These are phyloP conservation scores for Apamea monoglypha DNA, from an alignment of 2,888 invertebrate species.

Conservation along the genomic window DNA sequence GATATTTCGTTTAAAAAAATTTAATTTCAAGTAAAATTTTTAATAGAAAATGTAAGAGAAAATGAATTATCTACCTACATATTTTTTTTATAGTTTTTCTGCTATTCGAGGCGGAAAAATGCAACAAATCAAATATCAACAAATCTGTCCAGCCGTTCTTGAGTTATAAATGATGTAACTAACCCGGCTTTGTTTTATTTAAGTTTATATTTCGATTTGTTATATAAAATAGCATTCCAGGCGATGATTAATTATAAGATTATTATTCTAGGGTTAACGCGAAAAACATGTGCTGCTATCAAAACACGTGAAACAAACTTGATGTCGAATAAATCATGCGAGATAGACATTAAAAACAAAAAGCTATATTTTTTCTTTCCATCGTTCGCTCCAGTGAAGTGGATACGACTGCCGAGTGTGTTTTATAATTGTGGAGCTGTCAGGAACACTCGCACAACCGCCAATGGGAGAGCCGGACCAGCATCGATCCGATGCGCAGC, in stretches of 20 bases:
- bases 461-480: constrained; percentile 57
- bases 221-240: not conserved
- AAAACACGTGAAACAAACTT: not conserved
- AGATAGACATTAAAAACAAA: not conserved
- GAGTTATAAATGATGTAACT: not conserved
- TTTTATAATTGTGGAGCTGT: constrained; percentile 62
- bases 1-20: not conserved
- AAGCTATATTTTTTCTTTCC: not conserved
- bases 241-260: not conserved
- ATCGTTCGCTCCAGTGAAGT: constrained; percentile 9
- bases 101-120: too few species aligned
- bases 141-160: not conserved
- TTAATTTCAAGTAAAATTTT: not conserved
- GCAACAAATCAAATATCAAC: too few species aligned
- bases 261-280: not conserved
- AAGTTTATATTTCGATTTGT: not conserved
- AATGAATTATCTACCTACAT: too few species aligned
- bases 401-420: constrained; percentile 44
- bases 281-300: not conserved
- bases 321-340: not conserved
- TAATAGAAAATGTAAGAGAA: too few species aligned
- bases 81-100: too few species aligned
- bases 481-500: constrained; percentile 54
- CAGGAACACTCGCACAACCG: constrained; percentile 53
- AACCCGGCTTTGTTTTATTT: too few species aligned